Conservation (phyloP, 2,113 vertebrate species). For the Sebastes schlegelii region DNA sequence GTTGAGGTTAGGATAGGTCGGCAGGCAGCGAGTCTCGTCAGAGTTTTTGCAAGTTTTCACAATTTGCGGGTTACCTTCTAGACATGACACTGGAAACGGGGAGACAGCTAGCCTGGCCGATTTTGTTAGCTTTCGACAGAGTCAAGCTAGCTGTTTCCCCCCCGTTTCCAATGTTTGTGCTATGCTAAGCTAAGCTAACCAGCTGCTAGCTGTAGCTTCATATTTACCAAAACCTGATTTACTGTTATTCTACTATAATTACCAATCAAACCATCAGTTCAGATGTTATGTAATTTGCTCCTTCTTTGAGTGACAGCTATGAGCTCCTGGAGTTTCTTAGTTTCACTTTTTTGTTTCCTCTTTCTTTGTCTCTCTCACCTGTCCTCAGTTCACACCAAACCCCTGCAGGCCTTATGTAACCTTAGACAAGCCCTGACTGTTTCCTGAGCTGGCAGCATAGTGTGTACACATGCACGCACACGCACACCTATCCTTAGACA, state of each 20-base stretch:
- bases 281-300: background rate
- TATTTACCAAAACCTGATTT: background rate
- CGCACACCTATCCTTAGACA: conserved; percentile 1
- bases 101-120: too few species aligned
- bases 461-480: conserved; percentile 1
- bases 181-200: background rate
- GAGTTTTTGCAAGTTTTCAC: too few species aligned
- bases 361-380: conserved; percentile 25
- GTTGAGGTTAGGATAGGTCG: too few species aligned
- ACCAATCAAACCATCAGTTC: background rate
- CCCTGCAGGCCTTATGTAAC: conserved; percentile 51
- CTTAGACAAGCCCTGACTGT: conserved; percentile 27
- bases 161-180: background rate
- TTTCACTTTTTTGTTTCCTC: conserved; percentile 18
- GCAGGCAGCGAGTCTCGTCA: too few species aligned
- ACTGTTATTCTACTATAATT: background rate
- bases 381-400: conserved; percentile 37
- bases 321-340: conserved; percentile 13
- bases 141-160: background rate
- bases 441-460: conserved; percentile 8
- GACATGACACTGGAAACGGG: too few species aligned
- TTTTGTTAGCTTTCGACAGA: too few species aligned
- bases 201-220: background rate
- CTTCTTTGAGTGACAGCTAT: conserved; percentile 15
- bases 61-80: too few species aligned